Evolutionary conservation across 1,140 invertebrate species (phyloP).

Genomic region (Zaprionus ghesquierei): DNA sequence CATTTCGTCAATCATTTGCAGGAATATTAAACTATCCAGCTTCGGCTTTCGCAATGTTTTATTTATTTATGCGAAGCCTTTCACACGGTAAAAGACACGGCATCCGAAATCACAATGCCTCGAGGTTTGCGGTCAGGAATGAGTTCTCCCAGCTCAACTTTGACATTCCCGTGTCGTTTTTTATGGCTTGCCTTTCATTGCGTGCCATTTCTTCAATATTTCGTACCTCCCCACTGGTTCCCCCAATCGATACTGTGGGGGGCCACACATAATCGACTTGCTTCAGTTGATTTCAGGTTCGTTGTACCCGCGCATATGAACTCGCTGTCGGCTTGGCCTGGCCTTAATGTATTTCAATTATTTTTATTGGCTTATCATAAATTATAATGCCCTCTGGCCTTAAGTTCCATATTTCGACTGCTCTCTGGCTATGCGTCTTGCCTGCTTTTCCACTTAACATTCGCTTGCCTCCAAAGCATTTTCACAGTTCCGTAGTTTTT

Average conservation of each 20-base stretch:
- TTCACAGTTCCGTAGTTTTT: slow-evolving; percentile 46
- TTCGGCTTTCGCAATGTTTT: slow-evolving; percentile 36
- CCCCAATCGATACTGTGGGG: slow-evolving; percentile 25
- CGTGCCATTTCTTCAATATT: slow-evolving; percentile 53
- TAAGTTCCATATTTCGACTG: slow-evolving; percentile 49
- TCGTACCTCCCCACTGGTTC: slow-evolving; percentile 35
- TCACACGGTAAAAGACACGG: too few species aligned
- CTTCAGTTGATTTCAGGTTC: slow-evolving; percentile 36
- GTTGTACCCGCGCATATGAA: slow-evolving; percentile 28
- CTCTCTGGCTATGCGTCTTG: not conserved
- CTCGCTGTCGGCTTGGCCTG: slow-evolving; percentile 20
- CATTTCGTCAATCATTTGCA: slow-evolving; percentile 17
- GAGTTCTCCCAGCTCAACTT: too few species aligned
- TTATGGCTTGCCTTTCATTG: slow-evolving; percentile 54
- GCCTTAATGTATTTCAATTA: slow-evolving; percentile 68
- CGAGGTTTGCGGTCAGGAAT: too few species aligned
- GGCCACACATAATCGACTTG: slow-evolving; percentile 14
- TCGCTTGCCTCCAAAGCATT: slow-evolving; percentile 9
- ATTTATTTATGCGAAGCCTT: slow-evolving; percentile 59
- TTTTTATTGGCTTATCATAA: slow-evolving; percentile 74
- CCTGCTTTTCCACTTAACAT: slow-evolving; percentile 5
- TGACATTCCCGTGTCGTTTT: too few species aligned
- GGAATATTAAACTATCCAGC: slow-evolving; percentile 6
- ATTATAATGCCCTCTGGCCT: slow-evolving; percentile 59
- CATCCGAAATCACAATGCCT: too few species aligned